A percentile compares a stretch with the other conserved stretches of the same genome.
These are phyloP conservation scores for Anagyrus pseudococci DNA, from an alignment of 2,888 invertebrate species.

Conservation along the genomic window DNA sequence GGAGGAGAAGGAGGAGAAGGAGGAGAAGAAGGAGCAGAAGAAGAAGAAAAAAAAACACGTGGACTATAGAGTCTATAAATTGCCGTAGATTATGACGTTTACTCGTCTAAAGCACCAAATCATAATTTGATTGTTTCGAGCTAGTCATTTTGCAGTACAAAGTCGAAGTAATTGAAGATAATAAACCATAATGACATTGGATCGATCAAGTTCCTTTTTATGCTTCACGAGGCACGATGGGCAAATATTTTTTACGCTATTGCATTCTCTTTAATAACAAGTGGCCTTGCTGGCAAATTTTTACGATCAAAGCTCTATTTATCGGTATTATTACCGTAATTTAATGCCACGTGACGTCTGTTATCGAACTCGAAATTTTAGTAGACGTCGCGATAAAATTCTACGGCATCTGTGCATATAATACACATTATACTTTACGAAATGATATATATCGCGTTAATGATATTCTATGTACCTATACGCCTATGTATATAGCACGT, in stretches of 20 bases:
- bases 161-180: conserved; percentile 38
- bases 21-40: background rate
- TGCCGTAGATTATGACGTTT: conserved; percentile 26
- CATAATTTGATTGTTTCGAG: conserved; percentile 36
- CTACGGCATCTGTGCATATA: background rate
- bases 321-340: conserved; percentile 23
- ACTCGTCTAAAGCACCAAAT: conserved; percentile 30
- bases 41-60: conserved; percentile 4
- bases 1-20: background rate
- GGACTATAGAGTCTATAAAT: conserved; percentile 1
- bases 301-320: conserved; percentile 16
- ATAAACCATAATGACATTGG: conserved; percentile 36
- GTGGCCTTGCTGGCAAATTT: conserved; percentile 23
- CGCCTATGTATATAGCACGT: too few species aligned
- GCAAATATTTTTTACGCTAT: conserved; percentile 29
- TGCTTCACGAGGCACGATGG: conserved; percentile 21
- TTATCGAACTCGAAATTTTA: conserved; percentile 21
- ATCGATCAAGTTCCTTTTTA: conserved; percentile 37
- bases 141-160: conserved; percentile 34
- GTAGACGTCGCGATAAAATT: background rate
- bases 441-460: background rate
- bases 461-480: too few species aligned
- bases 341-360: conserved; percentile 12
- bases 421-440: background rate
- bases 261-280: conserved; percentile 30